Conservation (phyloP, 1,140 invertebrate genomes). For the Latrodectus geometricus region DNA sequence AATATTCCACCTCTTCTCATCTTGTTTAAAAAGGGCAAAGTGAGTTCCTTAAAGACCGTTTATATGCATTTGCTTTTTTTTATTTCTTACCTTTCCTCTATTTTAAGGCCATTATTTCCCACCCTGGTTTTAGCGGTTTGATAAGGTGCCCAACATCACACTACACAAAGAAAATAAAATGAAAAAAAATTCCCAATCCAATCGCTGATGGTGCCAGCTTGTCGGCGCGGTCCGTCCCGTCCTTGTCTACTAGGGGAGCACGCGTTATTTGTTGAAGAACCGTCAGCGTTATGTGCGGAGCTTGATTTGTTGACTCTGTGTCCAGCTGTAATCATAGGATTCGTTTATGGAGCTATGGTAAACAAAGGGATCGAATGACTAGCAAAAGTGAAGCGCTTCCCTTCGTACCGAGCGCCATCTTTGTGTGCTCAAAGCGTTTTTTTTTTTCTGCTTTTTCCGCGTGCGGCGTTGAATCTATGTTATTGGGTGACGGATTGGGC, state of each 20-base stretch:
- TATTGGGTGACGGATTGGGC: constrained; percentile 48
- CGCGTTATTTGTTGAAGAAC: constrained; percentile 59
- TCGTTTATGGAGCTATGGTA: constrained; percentile 51
- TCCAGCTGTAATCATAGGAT: constrained; percentile 61
- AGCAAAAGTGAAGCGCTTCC: constrained; percentile 20
- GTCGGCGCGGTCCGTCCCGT: background rate
- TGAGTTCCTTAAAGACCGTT: background rate
- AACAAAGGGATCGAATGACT: constrained; percentile 55
- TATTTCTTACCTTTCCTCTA: constrained; percentile 6
- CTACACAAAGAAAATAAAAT: background rate
- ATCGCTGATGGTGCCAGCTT: constrained; percentile 41
- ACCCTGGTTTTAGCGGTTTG: constrained; percentile 31
- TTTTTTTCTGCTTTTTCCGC: constrained; percentile 29
- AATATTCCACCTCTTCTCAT: background rate
- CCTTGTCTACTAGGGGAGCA: background rate
- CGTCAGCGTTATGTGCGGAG: constrained; percentile 56
- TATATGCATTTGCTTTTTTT: background rate
- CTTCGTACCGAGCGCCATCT: background rate
- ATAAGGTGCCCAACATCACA: constrained; percentile 39
- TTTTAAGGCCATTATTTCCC: constrained; percentile 8
- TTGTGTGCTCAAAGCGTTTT: background rate
- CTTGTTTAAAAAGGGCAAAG: background rate
- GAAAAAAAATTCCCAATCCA: constrained; percentile 14
- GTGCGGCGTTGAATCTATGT: constrained; percentile 37
- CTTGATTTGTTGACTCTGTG: constrained; percentile 60